Percentiles rank a stretch among this genome's conserved stretches.
Evolutionary conservation across 2,888 invertebrate genomes (phyloP).

Genomic region (Callyntrura sp.): DNA sequence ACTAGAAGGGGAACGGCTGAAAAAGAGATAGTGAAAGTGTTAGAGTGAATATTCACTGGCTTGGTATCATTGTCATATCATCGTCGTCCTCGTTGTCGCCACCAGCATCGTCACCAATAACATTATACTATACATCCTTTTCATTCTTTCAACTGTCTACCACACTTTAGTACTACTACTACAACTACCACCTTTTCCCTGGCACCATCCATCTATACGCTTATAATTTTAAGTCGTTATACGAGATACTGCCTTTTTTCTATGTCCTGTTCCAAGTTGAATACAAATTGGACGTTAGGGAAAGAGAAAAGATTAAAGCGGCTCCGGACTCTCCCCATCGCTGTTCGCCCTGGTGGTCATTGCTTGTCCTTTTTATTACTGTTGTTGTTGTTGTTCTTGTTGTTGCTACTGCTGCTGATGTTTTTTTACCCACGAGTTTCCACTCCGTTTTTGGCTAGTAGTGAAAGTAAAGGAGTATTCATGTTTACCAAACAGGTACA

Average conservation of each 20-base stretch:
- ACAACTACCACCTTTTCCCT: too few species aligned
- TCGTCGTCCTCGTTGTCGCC: slow-evolving; percentile 9
- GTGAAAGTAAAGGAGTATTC: neutral
- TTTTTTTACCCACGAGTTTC: slow-evolving; percentile 8
- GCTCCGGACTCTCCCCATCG: neutral
- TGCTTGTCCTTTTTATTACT: slow-evolving; percentile 18
- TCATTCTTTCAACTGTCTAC: neutral
- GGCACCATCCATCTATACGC: neutral
- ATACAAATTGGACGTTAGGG: slow-evolving; percentile 71
- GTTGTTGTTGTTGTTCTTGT: neutral
- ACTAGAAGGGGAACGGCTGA: neutral
- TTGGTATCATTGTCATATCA: slow-evolving; percentile 13
- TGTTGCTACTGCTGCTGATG: too few species aligned
- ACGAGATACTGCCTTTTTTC: slow-evolving; percentile 18
- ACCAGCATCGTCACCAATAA: slow-evolving; percentile 4
- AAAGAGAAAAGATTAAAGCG: slow-evolving; percentile 29
- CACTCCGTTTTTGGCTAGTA: neutral
- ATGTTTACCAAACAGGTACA: neutral
- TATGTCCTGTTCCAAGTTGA: slow-evolving; percentile 50
- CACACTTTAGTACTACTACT: neutral
- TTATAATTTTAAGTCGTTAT: slow-evolving; percentile 7
- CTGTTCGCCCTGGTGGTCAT: neutral
- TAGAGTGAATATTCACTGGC: slow-evolving; percentile 10
- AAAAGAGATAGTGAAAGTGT: slow-evolving; percentile 33
- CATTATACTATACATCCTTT: slow-evolving; percentile 14